Evolutionary conservation across 2,888 invertebrate species (phyloP).

Genomic region (Abrostola triplasia): DNA sequence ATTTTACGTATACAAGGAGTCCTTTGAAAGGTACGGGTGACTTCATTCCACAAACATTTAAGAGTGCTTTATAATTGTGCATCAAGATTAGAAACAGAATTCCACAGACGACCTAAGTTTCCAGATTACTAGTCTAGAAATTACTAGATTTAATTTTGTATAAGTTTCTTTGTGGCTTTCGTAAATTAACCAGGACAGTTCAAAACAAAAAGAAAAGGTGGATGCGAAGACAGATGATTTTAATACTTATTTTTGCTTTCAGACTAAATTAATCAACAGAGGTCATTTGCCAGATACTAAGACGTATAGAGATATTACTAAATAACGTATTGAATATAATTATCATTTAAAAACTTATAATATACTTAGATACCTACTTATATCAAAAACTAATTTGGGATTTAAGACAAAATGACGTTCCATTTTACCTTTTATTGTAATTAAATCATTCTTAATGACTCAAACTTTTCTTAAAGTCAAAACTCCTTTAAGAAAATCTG

Average conservation of each 20-base stretch:
- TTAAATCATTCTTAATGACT: slow-evolving; percentile 19
- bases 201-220: slow-evolving; percentile 1
- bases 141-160: slow-evolving; percentile 26
- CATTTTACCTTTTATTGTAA: slow-evolving; percentile 7
- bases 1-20: slow-evolving; percentile 39
- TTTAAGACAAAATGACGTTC: slow-evolving; percentile 9
- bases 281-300: background rate
- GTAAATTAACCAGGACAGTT: slow-evolving; percentile 9
- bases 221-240: background rate
- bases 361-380: slow-evolving; percentile 4
- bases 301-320: too few species aligned
- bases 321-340: background rate
- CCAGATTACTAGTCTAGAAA: slow-evolving; percentile 25
- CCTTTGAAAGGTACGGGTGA: slow-evolving; percentile 42
- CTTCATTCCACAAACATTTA: slow-evolving; percentile 47
- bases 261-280: slow-evolving; percentile 14
- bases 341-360: background rate
- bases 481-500: slow-evolving; percentile 29
- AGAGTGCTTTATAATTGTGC: slow-evolving; percentile 34
- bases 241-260: background rate
- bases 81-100: slow-evolving; percentile 42
- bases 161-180: slow-evolving; percentile 3
- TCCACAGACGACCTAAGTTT: slow-evolving; percentile 22
- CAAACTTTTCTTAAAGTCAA: slow-evolving; percentile 20
- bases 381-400: slow-evolving; percentile 22